phyloP scores from a whole-genome alignment of 2,797 vertebrate species.

The Paramormyrops hopkinsi region DNA sequence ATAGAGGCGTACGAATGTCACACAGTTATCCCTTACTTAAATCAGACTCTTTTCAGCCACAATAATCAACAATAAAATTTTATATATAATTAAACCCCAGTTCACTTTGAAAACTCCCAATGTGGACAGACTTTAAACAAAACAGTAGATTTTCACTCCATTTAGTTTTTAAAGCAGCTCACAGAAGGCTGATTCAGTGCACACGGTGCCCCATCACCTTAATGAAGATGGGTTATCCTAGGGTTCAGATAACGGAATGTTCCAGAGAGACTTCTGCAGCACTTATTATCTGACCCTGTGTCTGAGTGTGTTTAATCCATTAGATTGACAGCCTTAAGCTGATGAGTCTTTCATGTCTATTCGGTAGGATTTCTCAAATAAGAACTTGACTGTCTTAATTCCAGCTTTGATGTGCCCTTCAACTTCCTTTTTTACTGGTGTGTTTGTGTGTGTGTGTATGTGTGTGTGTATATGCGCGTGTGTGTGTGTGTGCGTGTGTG shows the following conservation, averaged over 20 bases:
- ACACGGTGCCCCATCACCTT: not conserved
- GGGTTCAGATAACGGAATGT: constrained; percentile 43
- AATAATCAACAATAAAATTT: not conserved
- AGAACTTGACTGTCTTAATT: not conserved
- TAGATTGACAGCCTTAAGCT: constrained; percentile 42
- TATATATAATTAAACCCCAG: not conserved
- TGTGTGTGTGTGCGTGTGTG: too few species aligned
- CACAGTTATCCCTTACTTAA: not conserved
- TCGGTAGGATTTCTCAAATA: constrained; percentile 15
- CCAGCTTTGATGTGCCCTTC: not conserved
- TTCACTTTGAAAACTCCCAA: not conserved
- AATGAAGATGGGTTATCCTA: constrained; percentile 2
- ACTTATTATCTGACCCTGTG: constrained; percentile 42
- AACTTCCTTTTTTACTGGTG: not conserved
- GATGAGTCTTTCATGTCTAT: constrained; percentile 22
- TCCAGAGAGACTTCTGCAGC: constrained; percentile 53
- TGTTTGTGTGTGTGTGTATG: not conserved
- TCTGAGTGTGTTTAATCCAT: constrained; percentile 44
- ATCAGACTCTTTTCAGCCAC: not conserved
- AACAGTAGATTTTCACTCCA: not conserved
- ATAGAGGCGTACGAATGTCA: not conserved
- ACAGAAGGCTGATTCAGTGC: not conserved
- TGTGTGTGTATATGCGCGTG: not conserved
- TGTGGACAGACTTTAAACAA: not conserved
- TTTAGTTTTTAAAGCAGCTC: not conserved